Conservation (phyloP, 1,140 invertebrate genomes). For the Pissodes strobi region DNA sequence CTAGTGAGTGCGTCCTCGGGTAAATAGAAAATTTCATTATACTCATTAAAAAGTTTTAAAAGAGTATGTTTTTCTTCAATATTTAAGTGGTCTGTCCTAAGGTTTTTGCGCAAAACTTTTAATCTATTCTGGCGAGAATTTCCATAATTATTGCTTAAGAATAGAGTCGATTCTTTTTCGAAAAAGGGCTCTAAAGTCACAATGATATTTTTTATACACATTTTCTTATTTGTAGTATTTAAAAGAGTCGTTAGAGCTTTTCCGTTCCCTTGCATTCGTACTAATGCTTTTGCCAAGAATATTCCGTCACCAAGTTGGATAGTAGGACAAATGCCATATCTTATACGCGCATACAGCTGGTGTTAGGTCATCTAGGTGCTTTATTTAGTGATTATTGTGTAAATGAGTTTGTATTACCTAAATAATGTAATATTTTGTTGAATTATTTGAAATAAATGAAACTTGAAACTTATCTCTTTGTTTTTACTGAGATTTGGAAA, state of each 20-base stretch:
- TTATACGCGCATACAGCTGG: constrained; percentile 21
- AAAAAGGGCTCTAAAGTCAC: constrained; percentile 14
- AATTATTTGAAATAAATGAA: no score
- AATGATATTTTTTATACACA: constrained; percentile 3
- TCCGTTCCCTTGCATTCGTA: constrained; percentile 16
- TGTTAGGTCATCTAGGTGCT: no score
- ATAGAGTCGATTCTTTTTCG: no score
- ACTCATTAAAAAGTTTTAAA: constrained; percentile 32
- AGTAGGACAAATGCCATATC: constrained; percentile 21
- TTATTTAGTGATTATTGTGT: no score
- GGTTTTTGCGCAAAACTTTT: constrained; percentile 14
- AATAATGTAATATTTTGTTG: no score
- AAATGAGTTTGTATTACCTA: no score
- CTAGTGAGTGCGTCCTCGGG: constrained; percentile 33
- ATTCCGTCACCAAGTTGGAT: constrained; percentile 22
- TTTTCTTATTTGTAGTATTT: constrained; percentile 28
- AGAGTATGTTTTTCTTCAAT: constrained; percentile 27
- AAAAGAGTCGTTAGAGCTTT: constrained; percentile 30
- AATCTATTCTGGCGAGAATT: background rate
- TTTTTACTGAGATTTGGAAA: no score
- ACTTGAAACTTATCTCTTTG: no score
- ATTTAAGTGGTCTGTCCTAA: constrained; percentile 39
- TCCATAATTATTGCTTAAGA: background rate
- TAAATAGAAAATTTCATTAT: constrained; percentile 42
- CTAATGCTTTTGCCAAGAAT: constrained; percentile 26